Evolutionary conservation across 2,113 vertebrate species (phyloP), one percentile per base, ranked within the genome.

Genomic region (Heterotilapia buettikoferi): DNA sequence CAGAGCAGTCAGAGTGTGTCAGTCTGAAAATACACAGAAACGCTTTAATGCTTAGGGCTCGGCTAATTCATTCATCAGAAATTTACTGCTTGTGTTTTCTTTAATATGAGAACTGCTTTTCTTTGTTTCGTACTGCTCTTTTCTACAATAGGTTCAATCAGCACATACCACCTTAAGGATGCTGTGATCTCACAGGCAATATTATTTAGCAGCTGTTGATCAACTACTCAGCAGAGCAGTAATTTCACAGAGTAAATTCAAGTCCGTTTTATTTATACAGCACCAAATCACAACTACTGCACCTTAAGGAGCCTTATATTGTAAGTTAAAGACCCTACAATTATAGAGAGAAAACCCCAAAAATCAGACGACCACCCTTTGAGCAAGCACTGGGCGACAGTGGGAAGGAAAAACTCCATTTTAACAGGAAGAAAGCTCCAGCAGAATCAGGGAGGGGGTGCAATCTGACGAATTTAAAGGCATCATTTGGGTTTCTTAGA

Each of bases 21-120:
- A 53, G 85, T 87, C 95, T 95, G 83, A 9, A 84, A 56, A 91
- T 4, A 59, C 19, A 81, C 21, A 52, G 10, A 31, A 78, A 52
- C 2, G 9, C 21, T 43, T 73, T 47, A 73, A 45, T 73, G 21
- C 40, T 68, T 40, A 40, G n/a, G 40, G 68, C 14, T 73, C 3
- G 6, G 68, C 6, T 76, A 47, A 47, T 47, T 76, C 2, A 47
- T 29, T 73, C 4, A 3, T 47, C 14, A 29, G 14, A 76, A 76
- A 76, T 47, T 47, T 45, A 45, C 68, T 47, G 40, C 38, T 71
- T 1, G 5, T 43, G 7, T 43, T 68, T 68, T 40, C 63, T 68
- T 68, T 68, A 68, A 68, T 16, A 29, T 50, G 71, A 50, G 24
- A 76, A 50, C 24, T 50, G 26, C 1, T 78, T 78, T 78, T n/a